These are phyloP conservation scores for Characodon lateralis DNA, from an alignment of 2,797 vertebrate species.

Conservation along the genomic window DNA sequence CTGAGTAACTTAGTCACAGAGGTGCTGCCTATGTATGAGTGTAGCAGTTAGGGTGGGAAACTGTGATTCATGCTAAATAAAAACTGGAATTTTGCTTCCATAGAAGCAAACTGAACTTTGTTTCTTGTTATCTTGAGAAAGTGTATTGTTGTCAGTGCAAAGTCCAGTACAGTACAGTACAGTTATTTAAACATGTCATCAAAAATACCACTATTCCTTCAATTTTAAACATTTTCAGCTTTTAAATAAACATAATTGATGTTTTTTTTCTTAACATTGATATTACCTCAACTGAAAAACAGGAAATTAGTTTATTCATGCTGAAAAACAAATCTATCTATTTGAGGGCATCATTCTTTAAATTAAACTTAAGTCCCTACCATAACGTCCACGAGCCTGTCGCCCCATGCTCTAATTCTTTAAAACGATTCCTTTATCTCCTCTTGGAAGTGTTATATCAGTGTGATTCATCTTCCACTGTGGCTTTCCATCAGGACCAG, in stretches of 20 bases:
- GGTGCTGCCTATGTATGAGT: too few relatives aligned
- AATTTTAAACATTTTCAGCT: neutral
- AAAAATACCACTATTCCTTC: neutral
- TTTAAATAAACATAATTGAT: neutral
- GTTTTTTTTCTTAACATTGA: neutral
- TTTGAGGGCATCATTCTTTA: neutral
- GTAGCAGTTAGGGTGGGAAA: too few relatives aligned
- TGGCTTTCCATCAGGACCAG: conserved; percentile 5
- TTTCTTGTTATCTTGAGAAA: neutral
- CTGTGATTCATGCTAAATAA: too few relatives aligned
- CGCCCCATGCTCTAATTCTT: neutral
- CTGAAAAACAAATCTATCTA: neutral
- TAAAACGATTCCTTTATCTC: neutral
- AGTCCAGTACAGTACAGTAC: neutral
- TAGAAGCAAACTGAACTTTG: neutral
- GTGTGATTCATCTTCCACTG: neutral
- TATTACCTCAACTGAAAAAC: neutral
- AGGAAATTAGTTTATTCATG: neutral
- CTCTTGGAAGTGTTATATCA: neutral
- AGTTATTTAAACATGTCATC: neutral
- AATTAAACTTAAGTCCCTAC: neutral
- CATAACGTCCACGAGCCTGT: neutral
- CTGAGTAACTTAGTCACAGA: too few relatives aligned
- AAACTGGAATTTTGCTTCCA: too few relatives aligned
- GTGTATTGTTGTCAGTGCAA: neutral